Conservation (phyloP, 2,797 vertebrate species). For the Enteromius mattozi region DNA sequence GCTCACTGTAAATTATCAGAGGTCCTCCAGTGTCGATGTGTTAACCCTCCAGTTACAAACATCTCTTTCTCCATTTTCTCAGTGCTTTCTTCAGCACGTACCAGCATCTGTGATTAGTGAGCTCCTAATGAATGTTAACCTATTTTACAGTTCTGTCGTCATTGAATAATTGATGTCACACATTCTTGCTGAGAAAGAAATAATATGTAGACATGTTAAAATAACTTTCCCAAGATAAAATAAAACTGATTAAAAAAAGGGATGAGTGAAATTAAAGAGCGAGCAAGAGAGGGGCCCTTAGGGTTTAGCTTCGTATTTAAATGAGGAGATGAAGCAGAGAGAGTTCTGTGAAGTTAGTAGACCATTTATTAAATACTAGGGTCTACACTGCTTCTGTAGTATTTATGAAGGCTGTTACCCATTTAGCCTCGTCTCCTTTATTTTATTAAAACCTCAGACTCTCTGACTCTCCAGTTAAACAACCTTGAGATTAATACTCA, state of each 20-base stretch:
- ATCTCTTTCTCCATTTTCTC: constrained; percentile 20
- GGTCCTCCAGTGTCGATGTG: constrained; percentile 13
- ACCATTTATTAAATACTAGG: constrained; percentile 57
- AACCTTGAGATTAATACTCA: constrained; percentile 73
- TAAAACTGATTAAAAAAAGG: constrained; percentile 77
- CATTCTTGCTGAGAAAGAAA: constrained; percentile 81
- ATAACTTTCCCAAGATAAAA: constrained; percentile 83
- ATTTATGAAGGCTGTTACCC: constrained; percentile 77
- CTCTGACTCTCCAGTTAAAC: constrained; percentile 74
- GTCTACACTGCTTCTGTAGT: constrained; percentile 64
- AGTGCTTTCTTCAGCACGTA: constrained; percentile 14
- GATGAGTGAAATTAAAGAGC: constrained; percentile 76
- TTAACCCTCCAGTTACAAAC: constrained; percentile 30
- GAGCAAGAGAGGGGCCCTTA: constrained; percentile 72
- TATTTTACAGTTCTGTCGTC: constrained; percentile 79
- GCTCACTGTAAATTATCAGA: constrained; percentile 42
- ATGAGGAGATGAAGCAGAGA: constrained; percentile 66
- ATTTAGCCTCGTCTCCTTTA: constrained; percentile 67
- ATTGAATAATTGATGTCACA: constrained; percentile 85
- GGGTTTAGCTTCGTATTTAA: constrained; percentile 80
- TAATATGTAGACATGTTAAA: constrained; percentile 85
- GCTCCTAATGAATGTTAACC: constrained; percentile 84
- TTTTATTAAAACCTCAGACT: constrained; percentile 69
- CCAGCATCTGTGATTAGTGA: constrained; percentile 58
- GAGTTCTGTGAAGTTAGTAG: constrained; percentile 73